phyloP scores from a whole-genome alignment of 1,140 invertebrate genomes.

The Anoplophora glabripennis region DNA sequence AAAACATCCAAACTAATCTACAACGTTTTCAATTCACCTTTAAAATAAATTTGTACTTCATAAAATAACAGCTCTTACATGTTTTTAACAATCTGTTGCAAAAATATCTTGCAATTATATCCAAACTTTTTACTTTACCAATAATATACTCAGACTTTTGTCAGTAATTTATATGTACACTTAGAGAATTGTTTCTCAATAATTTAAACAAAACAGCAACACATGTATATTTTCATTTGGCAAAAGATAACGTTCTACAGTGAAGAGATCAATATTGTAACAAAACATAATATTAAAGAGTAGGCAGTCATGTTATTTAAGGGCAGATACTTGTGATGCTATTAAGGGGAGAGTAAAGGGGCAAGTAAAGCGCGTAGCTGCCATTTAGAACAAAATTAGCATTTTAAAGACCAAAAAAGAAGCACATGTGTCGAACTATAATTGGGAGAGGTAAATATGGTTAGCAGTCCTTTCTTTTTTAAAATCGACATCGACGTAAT shows the following conservation, averaged over 20 bases:
- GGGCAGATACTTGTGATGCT: too few relatives aligned
- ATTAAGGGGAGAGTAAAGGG: too few relatives aligned
- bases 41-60: slow-evolving; percentile 46
- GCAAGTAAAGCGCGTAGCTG: too few relatives aligned
- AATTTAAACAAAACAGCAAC: slow-evolving; percentile 21
- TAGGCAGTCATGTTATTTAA: too few relatives aligned
- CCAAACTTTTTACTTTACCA: slow-evolving; percentile 33
- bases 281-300: too few relatives aligned
- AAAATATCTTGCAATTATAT: slow-evolving; percentile 33
- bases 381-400: too few relatives aligned
- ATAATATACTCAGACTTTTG: slow-evolving; percentile 39
- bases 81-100: slow-evolving; percentile 28
- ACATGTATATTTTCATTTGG: slow-evolving; percentile 21
- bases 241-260: slow-evolving; percentile 15
- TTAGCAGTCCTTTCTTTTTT: too few relatives aligned
- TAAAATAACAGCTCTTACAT: slow-evolving; percentile 38
- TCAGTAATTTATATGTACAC: slow-evolving; percentile 26
- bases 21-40: slow-evolving; percentile 38
- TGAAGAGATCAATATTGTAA: slow-evolving; percentile 21
- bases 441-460: too few relatives aligned
- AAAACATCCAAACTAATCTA: slow-evolving; percentile 44
- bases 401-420: too few relatives aligned
- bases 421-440: too few relatives aligned
- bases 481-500: too few relatives aligned
- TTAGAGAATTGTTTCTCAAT: too few relatives aligned